Conservation (phyloP, 2,888 invertebrate genomes). For the Trissolcus brochymenae region DNA sequence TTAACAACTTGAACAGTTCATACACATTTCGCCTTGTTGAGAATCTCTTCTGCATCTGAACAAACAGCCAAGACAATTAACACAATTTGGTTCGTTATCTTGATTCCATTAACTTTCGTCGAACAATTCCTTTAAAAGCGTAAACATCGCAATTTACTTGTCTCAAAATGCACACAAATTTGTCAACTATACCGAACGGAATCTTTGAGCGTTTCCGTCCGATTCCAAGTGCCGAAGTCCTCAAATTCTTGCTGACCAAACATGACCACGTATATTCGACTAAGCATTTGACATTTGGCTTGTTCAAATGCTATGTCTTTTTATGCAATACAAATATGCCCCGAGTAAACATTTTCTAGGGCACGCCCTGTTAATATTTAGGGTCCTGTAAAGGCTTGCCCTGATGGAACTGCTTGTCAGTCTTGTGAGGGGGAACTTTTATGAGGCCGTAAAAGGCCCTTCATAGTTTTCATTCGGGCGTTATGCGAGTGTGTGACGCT, state of each 20-base stretch:
- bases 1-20: slow-evolving; percentile 8
- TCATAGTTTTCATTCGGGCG: too few relatives aligned
- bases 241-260: not conserved
- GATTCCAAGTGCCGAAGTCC: slow-evolving; percentile 18
- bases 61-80: slow-evolving; percentile 17
- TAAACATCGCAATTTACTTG: slow-evolving; percentile 12
- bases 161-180: slow-evolving; percentile 12
- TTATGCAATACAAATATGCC: too few relatives aligned
- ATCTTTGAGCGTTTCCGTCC: slow-evolving; percentile 18
- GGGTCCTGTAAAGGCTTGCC: too few relatives aligned
- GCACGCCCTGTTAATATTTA: too few relatives aligned
- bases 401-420: too few relatives aligned
- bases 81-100: slow-evolving; percentile 23
- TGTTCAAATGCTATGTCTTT: not conserved
- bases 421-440: too few relatives aligned
- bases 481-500: too few relatives aligned
- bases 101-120: slow-evolving; percentile 23
- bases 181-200: slow-evolving; percentile 21
- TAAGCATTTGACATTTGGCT: not conserved
- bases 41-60: slow-evolving; percentile 5
- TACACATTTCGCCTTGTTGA: slow-evolving; percentile 5
- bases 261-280: not conserved
- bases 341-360: too few relatives aligned
- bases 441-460: too few relatives aligned
- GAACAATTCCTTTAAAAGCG: slow-evolving; percentile 13